phyloP scores from a whole-genome alignment of 2,888 invertebrate genomes.

The Aromia moschata region DNA sequence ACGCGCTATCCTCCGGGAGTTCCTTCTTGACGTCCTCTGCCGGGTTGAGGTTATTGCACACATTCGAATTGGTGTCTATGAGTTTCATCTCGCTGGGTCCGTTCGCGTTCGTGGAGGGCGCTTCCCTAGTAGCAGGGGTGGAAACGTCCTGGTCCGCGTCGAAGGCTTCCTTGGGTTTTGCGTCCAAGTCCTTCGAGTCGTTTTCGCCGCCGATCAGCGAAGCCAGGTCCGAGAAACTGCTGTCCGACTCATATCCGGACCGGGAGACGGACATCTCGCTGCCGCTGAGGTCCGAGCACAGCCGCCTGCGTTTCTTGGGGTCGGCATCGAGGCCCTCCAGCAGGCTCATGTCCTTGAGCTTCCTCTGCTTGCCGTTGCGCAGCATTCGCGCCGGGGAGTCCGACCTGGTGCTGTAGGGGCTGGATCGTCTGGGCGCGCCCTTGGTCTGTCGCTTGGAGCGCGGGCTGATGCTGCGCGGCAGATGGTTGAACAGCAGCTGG shows the following conservation, averaged over 20 bases:
- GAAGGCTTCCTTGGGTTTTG: background rate
- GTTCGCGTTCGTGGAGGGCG: conserved; percentile 38
- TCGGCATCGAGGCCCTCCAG: conserved; percentile 69
- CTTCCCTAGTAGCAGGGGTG: conserved; percentile 30
- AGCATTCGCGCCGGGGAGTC: conserved; percentile 69
- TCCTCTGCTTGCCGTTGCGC: conserved; percentile 74
- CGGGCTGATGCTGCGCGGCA: conserved; percentile 56
- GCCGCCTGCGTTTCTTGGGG: conserved; percentile 64
- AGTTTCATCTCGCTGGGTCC: conserved; percentile 37
- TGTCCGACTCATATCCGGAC: conserved; percentile 71
- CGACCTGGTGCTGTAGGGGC: conserved; percentile 71
- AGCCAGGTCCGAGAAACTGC: conserved; percentile 68
- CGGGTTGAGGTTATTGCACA: conserved; percentile 49
- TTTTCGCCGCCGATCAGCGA: conserved; percentile 55
- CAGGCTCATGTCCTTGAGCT: conserved; percentile 67
- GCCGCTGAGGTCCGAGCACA: conserved; percentile 69
- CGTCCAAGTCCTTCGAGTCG: conserved; percentile 43
- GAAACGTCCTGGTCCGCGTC: background rate
- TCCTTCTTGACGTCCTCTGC: conserved; percentile 37
- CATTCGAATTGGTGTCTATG: conserved; percentile 58
- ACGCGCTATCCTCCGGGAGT: conserved; percentile 9
- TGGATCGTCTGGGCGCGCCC: conserved; percentile 51
- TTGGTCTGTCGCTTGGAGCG: conserved; percentile 52
- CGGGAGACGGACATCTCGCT: conserved; percentile 71
- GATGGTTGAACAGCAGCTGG: conserved; percentile 48